These are phyloP conservation scores for Egretta garzetta DNA, from an alignment of 2,113 vertebrate species.

Conservation along the genomic window DNA sequence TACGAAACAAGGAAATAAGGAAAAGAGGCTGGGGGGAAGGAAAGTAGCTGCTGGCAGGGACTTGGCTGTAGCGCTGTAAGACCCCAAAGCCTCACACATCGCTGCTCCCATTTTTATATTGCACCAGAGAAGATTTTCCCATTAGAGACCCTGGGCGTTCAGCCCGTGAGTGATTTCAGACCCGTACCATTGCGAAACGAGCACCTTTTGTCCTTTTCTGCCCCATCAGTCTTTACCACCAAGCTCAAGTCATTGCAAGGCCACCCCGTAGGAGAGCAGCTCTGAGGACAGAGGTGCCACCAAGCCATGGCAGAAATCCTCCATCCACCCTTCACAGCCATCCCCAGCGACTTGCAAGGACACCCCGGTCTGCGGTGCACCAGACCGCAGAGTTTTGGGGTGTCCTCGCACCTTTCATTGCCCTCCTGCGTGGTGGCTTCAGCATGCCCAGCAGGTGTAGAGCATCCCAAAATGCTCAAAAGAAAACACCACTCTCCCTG, in stretches of 20 bases:
- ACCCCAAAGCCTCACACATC: not conserved
- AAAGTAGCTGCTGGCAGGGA: not conserved
- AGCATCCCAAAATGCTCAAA: not conserved
- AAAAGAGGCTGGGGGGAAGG: not conserved
- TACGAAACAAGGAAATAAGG: not conserved
- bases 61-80: not conserved
- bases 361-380: rapidly evolving
- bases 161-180: not conserved
- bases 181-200: rapidly evolving
- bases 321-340: not conserved
- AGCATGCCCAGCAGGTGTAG: not conserved
- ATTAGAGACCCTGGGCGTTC: not conserved
- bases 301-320: not conserved
- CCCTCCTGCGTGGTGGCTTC: not conserved
- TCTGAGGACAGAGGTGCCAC: not conserved
- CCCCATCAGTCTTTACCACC: not conserved
- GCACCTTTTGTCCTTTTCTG: not conserved
- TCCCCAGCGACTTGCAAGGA: not conserved
- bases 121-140: not conserved
- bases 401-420: not conserved
- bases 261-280: rapidly evolving
- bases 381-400: rapidly evolving
- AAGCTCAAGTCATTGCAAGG: not conserved
- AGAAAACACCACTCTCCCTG: not conserved
- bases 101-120: not conserved